A percentile compares a stretch with the other conserved stretches of the same genome.
phyloP scores from a whole-genome alignment of 2,797 vertebrate genomes.

The Sebastes nivosus region DNA sequence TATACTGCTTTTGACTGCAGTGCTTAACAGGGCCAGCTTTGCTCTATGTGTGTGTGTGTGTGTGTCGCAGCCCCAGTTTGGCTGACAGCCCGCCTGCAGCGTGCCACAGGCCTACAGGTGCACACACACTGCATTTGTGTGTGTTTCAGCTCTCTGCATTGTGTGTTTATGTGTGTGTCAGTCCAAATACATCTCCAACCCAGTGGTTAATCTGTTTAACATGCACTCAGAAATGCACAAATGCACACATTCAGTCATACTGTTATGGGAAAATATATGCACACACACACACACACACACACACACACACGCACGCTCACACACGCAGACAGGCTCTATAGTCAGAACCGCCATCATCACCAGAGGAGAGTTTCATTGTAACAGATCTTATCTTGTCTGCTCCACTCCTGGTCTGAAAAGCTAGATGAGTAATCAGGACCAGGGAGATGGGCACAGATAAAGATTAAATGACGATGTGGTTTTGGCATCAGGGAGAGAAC shows the following conservation, averaged over 20 bases:
- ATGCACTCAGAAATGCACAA: conserved; percentile 24
- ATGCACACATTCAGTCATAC: conserved; percentile 18
- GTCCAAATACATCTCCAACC: conserved; percentile 17
- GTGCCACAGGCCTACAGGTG: conserved; percentile 64
- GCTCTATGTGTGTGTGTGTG: conserved; percentile 15
- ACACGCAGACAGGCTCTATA: not conserved
- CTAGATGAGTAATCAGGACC: conserved; percentile 79
- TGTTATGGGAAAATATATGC: conserved; percentile 2
- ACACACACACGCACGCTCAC: not conserved
- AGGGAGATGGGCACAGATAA: conserved; percentile 80
- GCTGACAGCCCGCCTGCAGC: conserved; percentile 15
- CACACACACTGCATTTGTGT: conserved; percentile 19
- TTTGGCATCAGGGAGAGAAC: conserved; percentile 70
- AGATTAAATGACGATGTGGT: conserved; percentile 75
- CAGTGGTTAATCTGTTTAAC: conserved; percentile 47
- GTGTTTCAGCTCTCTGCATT: not conserved
- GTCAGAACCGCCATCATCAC: conserved; percentile 44
- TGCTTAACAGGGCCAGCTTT: conserved; percentile 59
- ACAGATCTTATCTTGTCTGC: conserved; percentile 75
- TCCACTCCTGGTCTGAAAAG: conserved; percentile 60
- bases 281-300: not conserved
- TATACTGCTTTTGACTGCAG: conserved; percentile 60
- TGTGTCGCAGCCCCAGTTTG: conserved; percentile 18
- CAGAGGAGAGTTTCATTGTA: conserved; percentile 55
- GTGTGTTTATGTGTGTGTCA: conserved; percentile 14